Evolutionary conservation across 1,140 invertebrate genomes (phyloP), one percentile per base, ranked within the genome.

Genomic region (Musca domestica): DNA sequence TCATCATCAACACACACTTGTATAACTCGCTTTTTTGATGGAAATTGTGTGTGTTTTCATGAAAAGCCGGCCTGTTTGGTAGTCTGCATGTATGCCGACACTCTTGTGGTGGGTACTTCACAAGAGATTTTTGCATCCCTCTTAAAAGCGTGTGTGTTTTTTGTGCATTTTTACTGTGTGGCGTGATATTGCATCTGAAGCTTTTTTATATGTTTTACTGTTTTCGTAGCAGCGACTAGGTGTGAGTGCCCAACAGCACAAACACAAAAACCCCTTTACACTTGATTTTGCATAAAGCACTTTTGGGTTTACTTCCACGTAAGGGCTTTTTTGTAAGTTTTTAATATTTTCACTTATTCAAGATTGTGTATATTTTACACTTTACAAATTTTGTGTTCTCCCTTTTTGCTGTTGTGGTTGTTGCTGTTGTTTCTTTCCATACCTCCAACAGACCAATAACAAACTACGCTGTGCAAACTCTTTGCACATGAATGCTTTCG

Each of bases 211-310:
- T n/a, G n/a, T 51, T 19, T 51, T 6, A 51, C 48, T 51, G 20
- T 2, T 19, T 20, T 5, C 20, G 5, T 51, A 22, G 20, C 17
- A 6, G 20, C 20, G 14, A 20, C 20, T n/a, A 2, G 4, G 48
- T 51, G 20, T 51, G 48, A 51, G 48, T 51, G 48, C 12, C 5
- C 20, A 19, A 6, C 48, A 51, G 2, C 17, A 19, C 9, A 51
- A 1, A 22, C 4, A 51, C 19, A 51, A 51, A 20, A 19, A 51
- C 48, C n/a, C 48, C n/a, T 61, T 61, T 61, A 61, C 56, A 61
- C 56, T 61, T 61, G 56, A 61, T 34, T 61, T 61, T 61, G 56
- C 56, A 61, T 61, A 61, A 61, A 61, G 56, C 34, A 61, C 56
- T 61, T 61, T 61, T 61, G 25, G 56, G 27, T 61, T 61, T 61